Conservation (phyloP, 1,140 invertebrate species). For the Caenorhabditis briggsae region DNA sequence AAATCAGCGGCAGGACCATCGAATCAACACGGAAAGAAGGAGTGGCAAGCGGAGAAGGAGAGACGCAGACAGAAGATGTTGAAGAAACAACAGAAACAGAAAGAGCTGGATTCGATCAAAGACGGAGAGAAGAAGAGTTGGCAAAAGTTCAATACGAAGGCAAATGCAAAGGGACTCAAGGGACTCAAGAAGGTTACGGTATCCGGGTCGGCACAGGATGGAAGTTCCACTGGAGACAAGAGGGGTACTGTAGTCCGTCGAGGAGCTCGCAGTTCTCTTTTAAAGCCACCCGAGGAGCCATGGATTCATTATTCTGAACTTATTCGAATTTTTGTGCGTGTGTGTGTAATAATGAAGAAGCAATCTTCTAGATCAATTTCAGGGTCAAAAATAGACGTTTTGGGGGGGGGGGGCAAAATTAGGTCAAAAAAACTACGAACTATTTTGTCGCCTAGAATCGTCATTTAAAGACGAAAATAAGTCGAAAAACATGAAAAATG, state of each 20-base stretch:
- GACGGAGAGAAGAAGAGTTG: slow-evolving; percentile 61
- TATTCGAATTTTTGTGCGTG: not conserved
- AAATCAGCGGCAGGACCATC: slow-evolving; percentile 28
- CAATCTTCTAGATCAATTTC: too few relatives aligned
- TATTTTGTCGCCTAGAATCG: too few relatives aligned
- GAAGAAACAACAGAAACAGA: slow-evolving; percentile 48
- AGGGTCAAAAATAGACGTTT: too few relatives aligned
- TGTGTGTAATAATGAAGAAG: not conserved
- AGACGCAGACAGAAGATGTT: slow-evolving; percentile 36
- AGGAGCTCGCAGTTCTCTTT: slow-evolving; percentile 32
- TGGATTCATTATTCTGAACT: slow-evolving; percentile 57
- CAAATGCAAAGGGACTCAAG: slow-evolving; percentile 53
- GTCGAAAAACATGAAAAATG: too few relatives aligned
- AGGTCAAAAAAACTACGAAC: too few relatives aligned
- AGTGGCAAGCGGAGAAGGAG: slow-evolving; percentile 61
- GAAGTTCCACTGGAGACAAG: not conserved
- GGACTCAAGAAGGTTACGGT: slow-evolving; percentile 46
- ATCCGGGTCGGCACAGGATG: slow-evolving; percentile 53
- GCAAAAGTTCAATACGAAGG: slow-evolving; percentile 60
- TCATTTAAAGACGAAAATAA: too few relatives aligned
- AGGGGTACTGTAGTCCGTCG: slow-evolving; percentile 53
- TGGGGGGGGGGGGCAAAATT: too few relatives aligned
- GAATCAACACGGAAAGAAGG: slow-evolving; percentile 56
- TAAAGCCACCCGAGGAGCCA: slow-evolving; percentile 46
- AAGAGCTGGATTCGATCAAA: slow-evolving; percentile 55